Conservation (phyloP, 2,888 invertebrate species). For the Mythimna ferrago region DNA sequence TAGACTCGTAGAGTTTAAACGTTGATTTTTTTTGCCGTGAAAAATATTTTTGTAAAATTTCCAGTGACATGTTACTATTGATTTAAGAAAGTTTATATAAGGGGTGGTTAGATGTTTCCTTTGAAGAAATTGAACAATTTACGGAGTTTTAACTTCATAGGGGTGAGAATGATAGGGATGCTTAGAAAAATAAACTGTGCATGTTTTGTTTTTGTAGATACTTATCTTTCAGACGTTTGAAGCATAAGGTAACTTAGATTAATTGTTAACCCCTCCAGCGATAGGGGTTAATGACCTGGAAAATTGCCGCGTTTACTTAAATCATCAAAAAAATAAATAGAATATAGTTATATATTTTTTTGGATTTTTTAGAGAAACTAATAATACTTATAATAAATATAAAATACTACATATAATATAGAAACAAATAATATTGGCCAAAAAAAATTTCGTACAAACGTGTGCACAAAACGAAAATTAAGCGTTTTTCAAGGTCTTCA, state of each 20-base stretch:
- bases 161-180: conserved; percentile 67
- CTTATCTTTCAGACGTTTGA: conserved; percentile 40
- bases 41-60: conserved; percentile 54
- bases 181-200: conserved; percentile 61
- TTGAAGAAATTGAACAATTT: conserved; percentile 68
- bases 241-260: conserved; percentile 11
- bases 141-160: conserved; percentile 52
- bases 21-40: conserved; percentile 1
- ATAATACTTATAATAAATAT: no score
- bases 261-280: background rate
- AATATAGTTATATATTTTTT: no score
- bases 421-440: no score
- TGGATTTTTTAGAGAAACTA: no score
- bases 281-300: no score
- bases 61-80: conserved; percentile 83
- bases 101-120: conserved; percentile 75
- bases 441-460: no score
- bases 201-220: conserved; percentile 53
- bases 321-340: no score
- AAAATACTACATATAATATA: no score
- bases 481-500: no score
- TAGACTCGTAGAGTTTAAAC: fast-evolving
- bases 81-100: conserved; percentile 85
- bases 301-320: no score
- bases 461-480: no score